phyloP scores from a whole-genome alignment of 2,113 vertebrate species.

The Atherinomorus stipes region DNA sequence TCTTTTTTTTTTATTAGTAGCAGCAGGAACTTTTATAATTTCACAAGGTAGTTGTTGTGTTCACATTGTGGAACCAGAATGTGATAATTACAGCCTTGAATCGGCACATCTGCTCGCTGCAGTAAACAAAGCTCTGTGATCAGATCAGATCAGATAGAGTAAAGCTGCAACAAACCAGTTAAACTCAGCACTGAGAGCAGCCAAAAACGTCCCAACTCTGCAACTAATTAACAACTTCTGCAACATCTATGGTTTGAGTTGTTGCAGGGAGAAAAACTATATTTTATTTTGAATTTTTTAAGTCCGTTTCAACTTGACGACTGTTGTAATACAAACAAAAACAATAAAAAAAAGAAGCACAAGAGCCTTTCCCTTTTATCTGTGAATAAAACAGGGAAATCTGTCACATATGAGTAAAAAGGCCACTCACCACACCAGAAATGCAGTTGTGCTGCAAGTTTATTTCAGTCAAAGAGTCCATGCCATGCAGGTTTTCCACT shows the following conservation, averaged over 20 bases:
- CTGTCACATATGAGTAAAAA: conserved; percentile 2
- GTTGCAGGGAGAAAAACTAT: neutral
- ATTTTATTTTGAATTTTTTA: neutral
- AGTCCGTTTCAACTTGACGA: neutral
- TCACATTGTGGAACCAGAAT: conserved; percentile 13
- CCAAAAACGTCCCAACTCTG: neutral
- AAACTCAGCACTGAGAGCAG: neutral
- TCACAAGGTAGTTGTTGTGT: conserved; percentile 12
- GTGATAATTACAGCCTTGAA: conserved; percentile 27
- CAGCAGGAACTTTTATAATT: conserved; percentile 4
- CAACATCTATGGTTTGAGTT: neutral
- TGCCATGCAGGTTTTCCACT: conserved; percentile 89
- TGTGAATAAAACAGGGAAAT: conserved; percentile 2
- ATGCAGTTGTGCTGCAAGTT: conserved; percentile 92
- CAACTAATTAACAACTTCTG: neutral
- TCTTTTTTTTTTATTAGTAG: neutral
- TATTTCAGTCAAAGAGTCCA: conserved; percentile 91
- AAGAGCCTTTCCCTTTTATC: neutral
- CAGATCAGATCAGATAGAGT: neutral
- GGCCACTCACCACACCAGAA: conserved; percentile 87
- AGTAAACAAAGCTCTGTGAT: neutral
- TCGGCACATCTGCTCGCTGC: conserved; percentile 7
- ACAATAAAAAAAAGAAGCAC: neutral
- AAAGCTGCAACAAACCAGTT: conserved; percentile 1
- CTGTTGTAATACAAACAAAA: neutral